Base-by-base conservation (phyloP, 2,888 invertebrate genomes). In the Hyposoter dolosus region DNA sequence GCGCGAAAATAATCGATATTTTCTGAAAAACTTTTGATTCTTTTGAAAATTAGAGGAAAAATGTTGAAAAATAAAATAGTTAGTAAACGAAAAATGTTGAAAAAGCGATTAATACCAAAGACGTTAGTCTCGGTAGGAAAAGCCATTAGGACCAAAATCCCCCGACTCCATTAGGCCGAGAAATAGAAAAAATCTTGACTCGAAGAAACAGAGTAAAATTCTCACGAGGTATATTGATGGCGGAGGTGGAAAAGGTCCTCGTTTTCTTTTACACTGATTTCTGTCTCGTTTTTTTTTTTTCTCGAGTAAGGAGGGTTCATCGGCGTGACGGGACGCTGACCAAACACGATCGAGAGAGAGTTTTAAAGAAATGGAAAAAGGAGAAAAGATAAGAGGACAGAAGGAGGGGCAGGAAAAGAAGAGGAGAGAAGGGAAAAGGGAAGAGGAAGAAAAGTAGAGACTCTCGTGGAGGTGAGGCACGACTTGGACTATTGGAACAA, bases 301-400 rank as follows among this genome's bases (percentile, higher is more conserved):
- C 28, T 17, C 23, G 9, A 32, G 40, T 45, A 45, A 45, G 60
- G 68, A 78, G 77, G 68, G 60, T 82, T 84, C 68, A 74, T 60
- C 82, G 81, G 56, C 74, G 77, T 81, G 81, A 72, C 77, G 76
- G 66, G 77, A 76, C 84, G 66, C 65, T 72, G 76, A 81, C 76
- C 81, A 65, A 53, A 50, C 80, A 69, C 45, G 72, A 45, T 66
- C 66, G 65, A 23, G 50, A 43, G 66, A 65, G 75, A 63, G 50
- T 53, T 66, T 66, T 12, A 23, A 65, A 80, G 23, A 23, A 43
- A 56, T 53, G 32, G n/a, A 17, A 40, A 43, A 68, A 43, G 19
- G 32, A 12, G 9, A 17, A 35, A 2, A 63, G 32, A 45, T 23
- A 5, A 43, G 10, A 23, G 6, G 43, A 1, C 4, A 7, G 12